A percentile compares a stretch with the other conserved stretches of the same genome.
Evolutionary conservation across 2,888 invertebrate species (phyloP).

Genomic region (Melinopterus prodromus): DNA sequence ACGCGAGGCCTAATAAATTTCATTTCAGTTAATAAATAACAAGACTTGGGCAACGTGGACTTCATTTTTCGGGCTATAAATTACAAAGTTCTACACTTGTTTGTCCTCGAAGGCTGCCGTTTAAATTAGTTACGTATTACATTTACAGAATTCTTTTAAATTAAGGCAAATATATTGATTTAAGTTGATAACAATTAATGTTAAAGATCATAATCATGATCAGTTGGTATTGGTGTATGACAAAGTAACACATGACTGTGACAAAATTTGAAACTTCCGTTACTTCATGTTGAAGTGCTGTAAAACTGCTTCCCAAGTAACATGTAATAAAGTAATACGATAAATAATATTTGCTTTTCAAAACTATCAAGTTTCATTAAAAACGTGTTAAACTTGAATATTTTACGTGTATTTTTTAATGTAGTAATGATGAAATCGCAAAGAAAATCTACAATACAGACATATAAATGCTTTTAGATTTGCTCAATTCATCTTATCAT

Average conservation of each 20-base stretch:
- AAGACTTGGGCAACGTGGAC: background rate
- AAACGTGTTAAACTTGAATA: too few relatives aligned
- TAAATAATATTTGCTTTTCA: too few relatives aligned
- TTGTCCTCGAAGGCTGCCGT: background rate
- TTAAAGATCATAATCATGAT: background rate
- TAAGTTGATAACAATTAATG: background rate
- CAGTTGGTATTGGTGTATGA: too few relatives aligned
- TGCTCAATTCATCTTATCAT: background rate
- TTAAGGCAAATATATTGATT: background rate
- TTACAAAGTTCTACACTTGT: background rate
- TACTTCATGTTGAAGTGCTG: too few relatives aligned
- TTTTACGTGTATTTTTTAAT: too few relatives aligned
- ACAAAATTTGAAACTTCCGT: too few relatives aligned
- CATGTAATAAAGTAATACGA: too few relatives aligned
- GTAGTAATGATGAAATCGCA: background rate
- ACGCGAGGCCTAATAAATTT: conserved; percentile 21
- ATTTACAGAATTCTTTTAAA: background rate
- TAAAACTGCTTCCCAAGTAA: too few relatives aligned
- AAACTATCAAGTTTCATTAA: too few relatives aligned
- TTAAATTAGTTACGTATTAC: background rate
- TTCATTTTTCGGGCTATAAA: background rate
- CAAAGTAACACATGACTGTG: too few relatives aligned
- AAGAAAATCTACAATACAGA: too few relatives aligned
- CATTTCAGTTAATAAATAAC: conserved; percentile 24
- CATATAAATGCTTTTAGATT: background rate